A percentile compares a stretch with the other conserved stretches of the same genome.
phyloP scores from a whole-genome alignment of 1,140 invertebrate species.

The Drosophila sturtevanti region DNA sequence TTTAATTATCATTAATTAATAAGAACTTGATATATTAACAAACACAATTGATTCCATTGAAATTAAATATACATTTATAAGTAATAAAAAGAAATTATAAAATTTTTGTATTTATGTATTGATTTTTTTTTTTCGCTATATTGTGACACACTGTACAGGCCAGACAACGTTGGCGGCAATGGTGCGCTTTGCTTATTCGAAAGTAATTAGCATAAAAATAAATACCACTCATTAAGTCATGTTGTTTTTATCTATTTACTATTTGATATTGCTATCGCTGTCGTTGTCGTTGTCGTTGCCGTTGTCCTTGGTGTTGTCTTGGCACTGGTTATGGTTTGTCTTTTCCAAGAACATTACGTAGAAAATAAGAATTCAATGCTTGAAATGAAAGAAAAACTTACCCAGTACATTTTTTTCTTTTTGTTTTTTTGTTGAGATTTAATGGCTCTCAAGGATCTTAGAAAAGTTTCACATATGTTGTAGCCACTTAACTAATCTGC shows the following conservation, averaged over 20 bases:
- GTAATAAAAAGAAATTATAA: too few relatives aligned
- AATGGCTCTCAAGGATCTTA: background rate
- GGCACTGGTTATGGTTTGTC: slow-evolving; percentile 9
- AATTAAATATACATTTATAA: too few relatives aligned
- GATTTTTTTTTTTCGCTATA: too few relatives aligned
- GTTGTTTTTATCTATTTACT: slow-evolving; percentile 78
- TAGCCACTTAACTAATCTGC: background rate
- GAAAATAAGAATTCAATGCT: background rate
- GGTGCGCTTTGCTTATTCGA: slow-evolving; percentile 57
- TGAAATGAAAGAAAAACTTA: background rate
- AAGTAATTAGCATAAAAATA: slow-evolving; percentile 81
- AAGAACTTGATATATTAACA: too few relatives aligned
- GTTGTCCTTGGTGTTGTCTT: slow-evolving; percentile 22
- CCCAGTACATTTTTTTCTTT: background rate
- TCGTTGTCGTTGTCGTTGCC: slow-evolving; percentile 10
- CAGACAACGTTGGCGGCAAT: background rate
- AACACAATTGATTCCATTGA: too few relatives aligned
- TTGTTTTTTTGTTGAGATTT: background rate
- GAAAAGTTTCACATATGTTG: background rate
- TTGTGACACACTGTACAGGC: background rate
- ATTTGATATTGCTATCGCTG: slow-evolving; percentile 59
- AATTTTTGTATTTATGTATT: too few relatives aligned
- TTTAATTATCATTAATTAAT: too few relatives aligned
- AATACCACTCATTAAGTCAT: slow-evolving; percentile 81
- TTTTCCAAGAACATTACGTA: too few relatives aligned